Conservation (phyloP, 2,888 invertebrate genomes). For the Microplitis manilae region DNA sequence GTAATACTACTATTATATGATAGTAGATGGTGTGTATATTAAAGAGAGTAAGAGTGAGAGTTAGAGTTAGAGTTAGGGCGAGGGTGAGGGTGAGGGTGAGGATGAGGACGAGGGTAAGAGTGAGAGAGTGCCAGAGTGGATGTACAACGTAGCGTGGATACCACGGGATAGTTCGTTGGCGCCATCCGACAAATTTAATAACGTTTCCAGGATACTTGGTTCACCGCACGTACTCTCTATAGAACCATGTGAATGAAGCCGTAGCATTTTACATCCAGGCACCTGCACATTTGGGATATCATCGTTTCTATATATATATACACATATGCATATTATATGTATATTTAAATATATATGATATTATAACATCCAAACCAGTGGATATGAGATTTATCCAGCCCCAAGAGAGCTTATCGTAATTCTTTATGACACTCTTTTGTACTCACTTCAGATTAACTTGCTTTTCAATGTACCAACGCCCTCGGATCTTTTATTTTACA, state of each 20-base stretch:
- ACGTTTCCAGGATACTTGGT: conserved; percentile 35
- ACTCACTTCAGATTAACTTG: neutral
- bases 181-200: conserved; percentile 41
- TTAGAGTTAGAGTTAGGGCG: neutral
- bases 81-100: neutral
- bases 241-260: conserved; percentile 22
- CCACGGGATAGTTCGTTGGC: conserved; percentile 25
- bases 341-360: neutral
- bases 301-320: neutral
- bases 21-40: neutral
- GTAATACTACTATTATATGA: neutral
- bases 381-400: conserved; percentile 11
- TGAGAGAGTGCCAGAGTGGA: neutral
- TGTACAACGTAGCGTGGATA: neutral
- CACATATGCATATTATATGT: neutral
- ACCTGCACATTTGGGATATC: conserved; percentile 6
- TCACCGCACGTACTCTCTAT: conserved; percentile 28
- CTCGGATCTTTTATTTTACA: no score
- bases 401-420: conserved; percentile 4
- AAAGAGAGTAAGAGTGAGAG: neutral
- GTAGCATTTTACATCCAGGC: conserved; percentile 25
- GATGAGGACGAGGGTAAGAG: neutral
- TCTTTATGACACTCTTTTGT: conserved; percentile 12
- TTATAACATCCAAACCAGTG: neutral
- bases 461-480: neutral